Conservation (phyloP, 2,797 vertebrate species). For the Momotus momota region DNA sequence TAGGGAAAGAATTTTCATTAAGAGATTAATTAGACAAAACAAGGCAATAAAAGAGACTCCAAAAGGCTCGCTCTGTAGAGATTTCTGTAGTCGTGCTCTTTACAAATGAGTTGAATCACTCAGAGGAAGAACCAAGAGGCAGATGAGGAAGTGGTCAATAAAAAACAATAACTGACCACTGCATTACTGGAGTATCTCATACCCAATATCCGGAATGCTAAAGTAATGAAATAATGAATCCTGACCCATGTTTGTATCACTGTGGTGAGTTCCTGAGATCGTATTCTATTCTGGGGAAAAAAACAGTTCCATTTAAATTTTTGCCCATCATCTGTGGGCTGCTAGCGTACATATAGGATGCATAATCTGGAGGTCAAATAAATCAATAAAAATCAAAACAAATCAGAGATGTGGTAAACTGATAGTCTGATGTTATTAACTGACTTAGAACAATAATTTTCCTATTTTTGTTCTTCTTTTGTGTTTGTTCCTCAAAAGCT, state of each 20-base stretch:
- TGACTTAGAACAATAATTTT: not conserved
- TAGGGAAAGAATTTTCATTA: slow-evolving; percentile 43
- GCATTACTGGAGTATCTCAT: not conserved
- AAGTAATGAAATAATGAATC: not conserved
- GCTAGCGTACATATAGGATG: not conserved
- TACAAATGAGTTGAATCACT: not conserved
- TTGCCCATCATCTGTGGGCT: not conserved
- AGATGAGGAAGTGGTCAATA: slow-evolving; percentile 51
- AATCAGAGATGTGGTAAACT: not conserved
- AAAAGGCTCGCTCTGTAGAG: slow-evolving; percentile 18
- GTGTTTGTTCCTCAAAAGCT: not conserved
- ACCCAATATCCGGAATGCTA: not conserved
- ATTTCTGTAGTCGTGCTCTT: slow-evolving; percentile 28
- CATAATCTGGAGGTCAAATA: slow-evolving; percentile 41
- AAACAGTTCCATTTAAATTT: not conserved
- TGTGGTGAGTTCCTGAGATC: not conserved
- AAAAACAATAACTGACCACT: slow-evolving; percentile 6
- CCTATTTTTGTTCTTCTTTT: not conserved
- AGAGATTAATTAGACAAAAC: slow-evolving; percentile 46
- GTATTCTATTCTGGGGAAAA: slow-evolving; percentile 27
- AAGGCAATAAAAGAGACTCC: slow-evolving; percentile 33
- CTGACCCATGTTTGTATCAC: accelerated
- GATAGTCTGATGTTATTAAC: not conserved
- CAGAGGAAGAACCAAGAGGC: not conserved
- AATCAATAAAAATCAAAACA: slow-evolving; percentile 39